phyloP scores from a whole-genome alignment of 2,888 invertebrate species.

The Eupelmus urozonus region DNA sequence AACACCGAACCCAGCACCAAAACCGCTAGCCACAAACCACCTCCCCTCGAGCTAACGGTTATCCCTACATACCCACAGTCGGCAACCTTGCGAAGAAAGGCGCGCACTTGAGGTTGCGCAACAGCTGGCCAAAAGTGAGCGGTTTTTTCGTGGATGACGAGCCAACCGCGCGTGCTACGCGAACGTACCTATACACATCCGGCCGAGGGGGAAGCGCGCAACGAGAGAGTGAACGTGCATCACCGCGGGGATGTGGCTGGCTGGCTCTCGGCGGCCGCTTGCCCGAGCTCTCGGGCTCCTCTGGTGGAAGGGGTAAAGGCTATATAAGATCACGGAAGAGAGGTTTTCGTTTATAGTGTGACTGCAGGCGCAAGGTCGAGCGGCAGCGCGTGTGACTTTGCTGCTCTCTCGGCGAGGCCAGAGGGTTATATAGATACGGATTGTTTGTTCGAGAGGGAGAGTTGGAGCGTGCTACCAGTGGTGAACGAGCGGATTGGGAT shows the following conservation, averaged over 20 bases:
- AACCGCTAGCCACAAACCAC: no score
- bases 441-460: no score
- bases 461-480: no score
- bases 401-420: no score
- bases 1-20: no score
- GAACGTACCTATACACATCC: no score
- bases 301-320: slow-evolving; percentile 71
- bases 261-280: background rate
- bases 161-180: slow-evolving; percentile 28
- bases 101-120: background rate
- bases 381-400: background rate
- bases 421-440: no score
- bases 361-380: slow-evolving; percentile 64
- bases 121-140: background rate
- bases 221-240: background rate
- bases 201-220: slow-evolving; percentile 6
- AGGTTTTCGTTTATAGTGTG: slow-evolving; percentile 71
- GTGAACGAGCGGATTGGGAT: no score
- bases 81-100: slow-evolving; percentile 61
- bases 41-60: no score
- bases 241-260: slow-evolving; percentile 4
- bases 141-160: background rate
- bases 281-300: slow-evolving; percentile 24
- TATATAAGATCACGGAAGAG: slow-evolving; percentile 74
- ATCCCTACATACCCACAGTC: no score